phyloP scores from a whole-genome alignment of 2,888 invertebrate genomes.

The Drosophila niveifrons region DNA sequence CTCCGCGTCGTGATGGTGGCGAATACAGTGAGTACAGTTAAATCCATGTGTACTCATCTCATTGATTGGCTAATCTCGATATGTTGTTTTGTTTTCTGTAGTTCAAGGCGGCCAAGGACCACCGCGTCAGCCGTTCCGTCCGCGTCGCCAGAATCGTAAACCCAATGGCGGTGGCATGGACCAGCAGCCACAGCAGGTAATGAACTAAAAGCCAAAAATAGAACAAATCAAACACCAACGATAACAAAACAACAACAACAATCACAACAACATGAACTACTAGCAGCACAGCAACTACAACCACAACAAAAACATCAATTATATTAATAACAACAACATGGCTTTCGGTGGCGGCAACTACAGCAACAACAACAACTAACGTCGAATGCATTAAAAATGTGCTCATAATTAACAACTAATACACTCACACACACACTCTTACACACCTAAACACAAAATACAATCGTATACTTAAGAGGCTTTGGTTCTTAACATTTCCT shows the following conservation, averaged over 20 bases:
- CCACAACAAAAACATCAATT: slow-evolving; percentile 44
- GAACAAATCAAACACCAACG: slow-evolving; percentile 56
- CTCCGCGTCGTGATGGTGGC: slow-evolving; percentile 80
- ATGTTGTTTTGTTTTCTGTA: slow-evolving; percentile 10
- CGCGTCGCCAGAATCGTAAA: slow-evolving; percentile 84
- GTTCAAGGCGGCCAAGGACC: slow-evolving; percentile 84
- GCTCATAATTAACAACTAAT: slow-evolving; percentile 57
- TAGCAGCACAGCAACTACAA: slow-evolving; percentile 44
- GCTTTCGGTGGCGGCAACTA: slow-evolving; percentile 69
- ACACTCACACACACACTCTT: slow-evolving; percentile 22
- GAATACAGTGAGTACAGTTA: slow-evolving; percentile 76
- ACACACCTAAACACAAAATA: slow-evolving; percentile 21
- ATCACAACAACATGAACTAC: slow-evolving; percentile 47
- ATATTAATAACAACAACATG: slow-evolving; percentile 37
- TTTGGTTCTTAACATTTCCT: slow-evolving; percentile 64
- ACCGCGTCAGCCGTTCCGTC: slow-evolving; percentile 84
- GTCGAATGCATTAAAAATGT: slow-evolving; percentile 48
- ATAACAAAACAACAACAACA: slow-evolving; percentile 56
- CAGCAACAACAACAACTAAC: slow-evolving; percentile 61
- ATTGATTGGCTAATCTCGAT: not conserved
- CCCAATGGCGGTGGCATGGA: slow-evolving; percentile 82
- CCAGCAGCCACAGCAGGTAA: slow-evolving; percentile 85
- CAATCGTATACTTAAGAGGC: slow-evolving; percentile 57
- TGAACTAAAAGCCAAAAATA: slow-evolving; percentile 78
- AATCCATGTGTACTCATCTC: not conserved